These are phyloP conservation scores for Drosophila mayri DNA, from an alignment of 1,140 invertebrate species.

Conservation along the genomic window DNA sequence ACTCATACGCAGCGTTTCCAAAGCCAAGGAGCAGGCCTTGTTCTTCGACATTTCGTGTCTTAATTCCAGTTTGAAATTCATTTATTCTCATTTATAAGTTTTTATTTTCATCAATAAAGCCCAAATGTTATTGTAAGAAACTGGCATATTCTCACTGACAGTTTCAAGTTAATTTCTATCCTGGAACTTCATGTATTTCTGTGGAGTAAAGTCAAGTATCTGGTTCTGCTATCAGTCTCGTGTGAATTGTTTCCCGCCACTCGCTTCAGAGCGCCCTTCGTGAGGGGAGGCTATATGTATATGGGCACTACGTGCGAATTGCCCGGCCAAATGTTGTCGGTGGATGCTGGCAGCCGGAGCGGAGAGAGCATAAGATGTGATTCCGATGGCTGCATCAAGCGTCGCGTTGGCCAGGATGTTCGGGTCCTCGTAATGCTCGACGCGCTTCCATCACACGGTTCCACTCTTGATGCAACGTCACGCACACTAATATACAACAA, in stretches of 20 bases:
- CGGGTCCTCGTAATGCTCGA: conserved; percentile 66
- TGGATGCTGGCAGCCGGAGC: conserved; percentile 16
- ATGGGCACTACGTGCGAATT: conserved; percentile 59
- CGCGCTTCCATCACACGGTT: conserved; percentile 73
- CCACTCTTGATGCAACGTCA: conserved; percentile 68
- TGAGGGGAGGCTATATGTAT: conserved; percentile 48
- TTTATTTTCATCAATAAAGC: neutral
- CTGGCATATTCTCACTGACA: neutral
- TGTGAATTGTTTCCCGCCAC: conserved; percentile 34
- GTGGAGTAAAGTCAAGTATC: conserved; percentile 8
- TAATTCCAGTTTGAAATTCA: neutral
- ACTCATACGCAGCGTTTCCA: neutral
- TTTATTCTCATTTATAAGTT: too few species aligned
- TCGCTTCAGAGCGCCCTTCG: conserved; percentile 3
- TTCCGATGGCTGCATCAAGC: conserved; percentile 52
- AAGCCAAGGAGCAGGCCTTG: neutral
- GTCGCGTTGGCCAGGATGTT: conserved; percentile 33
- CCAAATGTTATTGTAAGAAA: neutral
- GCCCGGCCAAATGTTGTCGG: conserved; percentile 45
- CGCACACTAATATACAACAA: conserved; percentile 82
- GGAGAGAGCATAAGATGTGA: conserved; percentile 47
- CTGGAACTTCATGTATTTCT: conserved; percentile 16
- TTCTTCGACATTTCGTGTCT: neutral
- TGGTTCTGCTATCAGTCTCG: conserved; percentile 38
- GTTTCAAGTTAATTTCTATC: conserved; percentile 12